Base-by-base conservation (phyloP, 2,888 invertebrate genomes). In the Heliothis peltigera region DNA sequence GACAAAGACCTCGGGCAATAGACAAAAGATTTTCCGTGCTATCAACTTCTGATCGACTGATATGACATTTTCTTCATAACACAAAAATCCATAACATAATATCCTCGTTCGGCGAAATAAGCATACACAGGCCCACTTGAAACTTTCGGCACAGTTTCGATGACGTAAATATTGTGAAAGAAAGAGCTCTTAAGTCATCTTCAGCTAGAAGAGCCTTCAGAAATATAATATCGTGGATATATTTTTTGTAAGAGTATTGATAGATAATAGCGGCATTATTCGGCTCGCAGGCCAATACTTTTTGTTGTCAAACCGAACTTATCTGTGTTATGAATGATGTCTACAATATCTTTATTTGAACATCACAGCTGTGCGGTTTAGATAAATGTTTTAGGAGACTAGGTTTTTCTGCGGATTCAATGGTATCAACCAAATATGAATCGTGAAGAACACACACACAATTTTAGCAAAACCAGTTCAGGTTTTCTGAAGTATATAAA, bases 131-230 rank as follows among this genome's bases (percentile, higher is more conserved):
- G 8, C 39, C 47, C 25, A 53, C 66, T 73, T 21, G 39, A 77
- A 77, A 66, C 49, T 73, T 72, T 59, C 42, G 22, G 47, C 56
- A 73, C 61, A 73, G 73, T 77, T 73, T 48, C 60, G 39, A 43
- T 54, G 46, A 58, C 46, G 66, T 72, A 72, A 72, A 72, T 72
- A 66, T 77, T 56, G 67, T 42, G 22, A 48, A 46, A 61, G 55
- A 61, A 67, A 66, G 77, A 46, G 77, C 57, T 66, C 73, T 73
- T 46, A 47, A 59, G 49, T 73, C 73, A 57, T 66, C 46, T 60
- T n/a, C 53, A 77, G 59, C 19, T 19, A 56, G 18, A 39, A 43
- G 18, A 54, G 42, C 25, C 53, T 39, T 42, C 15, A 47, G 56
- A 57, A 60, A 71, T 63, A 70, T 56, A 57, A 67, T 56, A 63